A percentile compares a stretch with the other conserved stretches of the same genome.
phyloP scores from a whole-genome alignment of 2,797 vertebrate genomes.

The Hirundo rustica region DNA sequence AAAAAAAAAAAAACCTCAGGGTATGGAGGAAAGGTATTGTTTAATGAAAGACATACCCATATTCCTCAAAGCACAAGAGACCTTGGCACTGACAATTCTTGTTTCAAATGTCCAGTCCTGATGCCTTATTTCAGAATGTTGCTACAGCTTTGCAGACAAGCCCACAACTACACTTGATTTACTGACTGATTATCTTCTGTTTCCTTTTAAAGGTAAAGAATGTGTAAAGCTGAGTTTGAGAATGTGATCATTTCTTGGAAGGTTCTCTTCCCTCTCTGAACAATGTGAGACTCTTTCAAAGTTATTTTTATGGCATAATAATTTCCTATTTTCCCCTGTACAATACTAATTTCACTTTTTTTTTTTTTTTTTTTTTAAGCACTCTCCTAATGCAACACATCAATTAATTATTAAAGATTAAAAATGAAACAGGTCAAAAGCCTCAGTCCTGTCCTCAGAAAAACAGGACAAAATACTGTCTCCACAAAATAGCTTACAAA shows the following conservation, averaged over 20 bases:
- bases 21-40: slow-evolving; percentile 8
- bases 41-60: slow-evolving; percentile 31
- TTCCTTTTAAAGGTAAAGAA: slow-evolving; percentile 80
- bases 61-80: slow-evolving; percentile 52
- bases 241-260: slow-evolving; percentile 61
- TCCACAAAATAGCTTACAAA: not conserved
- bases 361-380: not conserved
- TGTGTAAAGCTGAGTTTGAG: slow-evolving; percentile 58
- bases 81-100: slow-evolving; percentile 23
- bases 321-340: not conserved
- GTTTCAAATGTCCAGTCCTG: slow-evolving; percentile 37
- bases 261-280: slow-evolving; percentile 44
- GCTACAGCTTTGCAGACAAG: slow-evolving; percentile 55
- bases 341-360: not conserved
- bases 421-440: not conserved
- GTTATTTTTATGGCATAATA: not conserved
- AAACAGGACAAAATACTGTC: not conserved
- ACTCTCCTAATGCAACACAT: not conserved
- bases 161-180: slow-evolving; percentile 62
- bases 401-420: not conserved
- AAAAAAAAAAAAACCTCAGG: not conserved
- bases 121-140: slow-evolving; percentile 40
- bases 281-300: slow-evolving; percentile 45
- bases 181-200: slow-evolving; percentile 58
- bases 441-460: not conserved